A percentile compares a stretch with the other conserved stretches of the same genome.
phyloP scores from a whole-genome alignment of 2,797 vertebrate species.

The Pitangus sulphuratus region DNA sequence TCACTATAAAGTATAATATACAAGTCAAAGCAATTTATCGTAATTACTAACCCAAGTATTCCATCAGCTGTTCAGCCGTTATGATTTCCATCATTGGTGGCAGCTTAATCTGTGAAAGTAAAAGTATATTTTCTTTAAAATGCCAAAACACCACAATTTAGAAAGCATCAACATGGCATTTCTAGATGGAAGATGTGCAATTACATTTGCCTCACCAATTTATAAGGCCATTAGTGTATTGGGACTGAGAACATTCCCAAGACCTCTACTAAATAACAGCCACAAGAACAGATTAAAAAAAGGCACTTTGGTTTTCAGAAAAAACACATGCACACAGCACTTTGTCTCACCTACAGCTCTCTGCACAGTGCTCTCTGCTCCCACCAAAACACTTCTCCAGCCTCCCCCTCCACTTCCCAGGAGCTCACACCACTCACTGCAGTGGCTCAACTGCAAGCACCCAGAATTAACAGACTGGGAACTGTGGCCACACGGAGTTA shows the following conservation, averaged over 20 bases:
- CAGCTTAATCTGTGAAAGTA: conserved; percentile 91
- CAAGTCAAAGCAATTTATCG: neutral
- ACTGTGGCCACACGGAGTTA: neutral
- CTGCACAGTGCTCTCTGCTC: neutral
- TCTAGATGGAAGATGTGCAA: neutral
- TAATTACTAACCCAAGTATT: conserved; percentile 92
- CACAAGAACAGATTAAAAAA: neutral
- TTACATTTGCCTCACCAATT: neutral
- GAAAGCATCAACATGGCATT: neutral
- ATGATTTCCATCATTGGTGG: conserved; percentile 99
- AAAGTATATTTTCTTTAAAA: conserved; percentile 45
- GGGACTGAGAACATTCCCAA: neutral
- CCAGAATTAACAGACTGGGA: neutral
- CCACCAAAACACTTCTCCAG: neutral
- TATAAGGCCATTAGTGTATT: neutral
- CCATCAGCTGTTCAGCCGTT: conserved; percentile 98
- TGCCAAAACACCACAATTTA: neutral
- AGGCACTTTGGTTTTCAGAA: neutral
- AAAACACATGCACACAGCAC: neutral
- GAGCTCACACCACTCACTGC: accelerated
- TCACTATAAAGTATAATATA: neutral
- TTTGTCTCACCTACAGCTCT: neutral
- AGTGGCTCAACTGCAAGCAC: neutral
- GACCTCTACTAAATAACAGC: neutral
- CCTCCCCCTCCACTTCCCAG: neutral